phyloP scores from a whole-genome alignment of 2,113 vertebrate species.

The Atlantisia rogersi region DNA sequence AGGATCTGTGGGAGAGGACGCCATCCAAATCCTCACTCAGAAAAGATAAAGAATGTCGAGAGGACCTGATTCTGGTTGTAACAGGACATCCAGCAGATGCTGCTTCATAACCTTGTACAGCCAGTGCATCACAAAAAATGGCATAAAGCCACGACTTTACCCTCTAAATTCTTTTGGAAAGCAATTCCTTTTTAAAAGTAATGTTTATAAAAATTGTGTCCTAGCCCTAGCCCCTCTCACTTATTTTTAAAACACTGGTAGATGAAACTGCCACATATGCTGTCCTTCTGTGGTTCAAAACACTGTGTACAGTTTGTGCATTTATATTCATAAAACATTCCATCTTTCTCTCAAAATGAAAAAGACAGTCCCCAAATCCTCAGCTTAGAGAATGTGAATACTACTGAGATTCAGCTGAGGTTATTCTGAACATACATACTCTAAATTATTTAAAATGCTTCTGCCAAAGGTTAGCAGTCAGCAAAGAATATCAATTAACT shows the following conservation, averaged over 20 bases:
- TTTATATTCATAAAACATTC: constrained; percentile 1
- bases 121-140: rapidly evolving
- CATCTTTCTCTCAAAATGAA: background rate
- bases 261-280: background rate
- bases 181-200: background rate
- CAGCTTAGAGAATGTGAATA: background rate
- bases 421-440: constrained; percentile 1
- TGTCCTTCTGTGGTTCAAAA: background rate
- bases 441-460: constrained; percentile 40
- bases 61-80: background rate
- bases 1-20: background rate
- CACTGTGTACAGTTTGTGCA: background rate
- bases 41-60: background rate
- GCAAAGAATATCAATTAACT: background rate
- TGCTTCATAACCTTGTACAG: background rate
- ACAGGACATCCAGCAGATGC: background rate
- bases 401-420: background rate
- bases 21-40: background rate
- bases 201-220: background rate
- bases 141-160: background rate
- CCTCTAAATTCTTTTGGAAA: background rate
- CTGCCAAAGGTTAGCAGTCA: constrained; percentile 7
- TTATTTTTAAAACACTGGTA: background rate
- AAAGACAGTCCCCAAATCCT: background rate
- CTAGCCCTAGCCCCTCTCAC: background rate